These are phyloP conservation scores for Mizuhopecten yessoensis DNA, from an alignment of 1,140 invertebrate genomes.

Conservation along the genomic window DNA sequence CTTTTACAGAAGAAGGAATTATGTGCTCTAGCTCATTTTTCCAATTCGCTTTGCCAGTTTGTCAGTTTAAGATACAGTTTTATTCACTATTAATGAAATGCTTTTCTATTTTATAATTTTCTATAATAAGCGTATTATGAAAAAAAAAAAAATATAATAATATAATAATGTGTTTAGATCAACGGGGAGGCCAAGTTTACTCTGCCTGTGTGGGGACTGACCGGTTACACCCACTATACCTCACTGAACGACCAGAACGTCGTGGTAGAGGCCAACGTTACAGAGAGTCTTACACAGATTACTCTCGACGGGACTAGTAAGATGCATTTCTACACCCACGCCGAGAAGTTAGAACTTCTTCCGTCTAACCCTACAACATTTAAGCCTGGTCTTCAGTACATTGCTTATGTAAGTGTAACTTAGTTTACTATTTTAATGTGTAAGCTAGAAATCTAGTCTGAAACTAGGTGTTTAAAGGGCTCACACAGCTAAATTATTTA, in stretches of 20 bases:
- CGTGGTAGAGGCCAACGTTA: conserved; percentile 74
- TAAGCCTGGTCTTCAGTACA: conserved; percentile 78
- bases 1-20: too few species aligned
- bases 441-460: too few species aligned
- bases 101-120: too few species aligned
- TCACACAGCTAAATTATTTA: too few species aligned
- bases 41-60: too few species aligned
- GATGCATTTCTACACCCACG: conserved; percentile 66
- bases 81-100: too few species aligned
- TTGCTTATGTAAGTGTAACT: conserved; percentile 74
- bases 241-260: conserved; percentile 60
- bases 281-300: conserved; percentile 76
- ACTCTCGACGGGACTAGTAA: conserved; percentile 66
- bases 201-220: conserved; percentile 65
- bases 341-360: conserved; percentile 74
- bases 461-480: too few species aligned
- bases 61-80: too few species aligned
- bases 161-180: conserved; percentile 58
- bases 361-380: conserved; percentile 77
- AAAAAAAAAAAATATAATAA: too few species aligned
- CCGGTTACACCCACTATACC: neutral
- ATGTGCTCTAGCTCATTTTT: too few species aligned
- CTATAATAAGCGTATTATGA: too few species aligned
- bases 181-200: conserved; percentile 72
- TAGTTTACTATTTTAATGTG: too few species aligned